Evolutionary conservation across 2,797 vertebrate genomes (phyloP), one percentile per base, ranked within the genome.

Genomic region (Lutjanus campechanus): DNA sequence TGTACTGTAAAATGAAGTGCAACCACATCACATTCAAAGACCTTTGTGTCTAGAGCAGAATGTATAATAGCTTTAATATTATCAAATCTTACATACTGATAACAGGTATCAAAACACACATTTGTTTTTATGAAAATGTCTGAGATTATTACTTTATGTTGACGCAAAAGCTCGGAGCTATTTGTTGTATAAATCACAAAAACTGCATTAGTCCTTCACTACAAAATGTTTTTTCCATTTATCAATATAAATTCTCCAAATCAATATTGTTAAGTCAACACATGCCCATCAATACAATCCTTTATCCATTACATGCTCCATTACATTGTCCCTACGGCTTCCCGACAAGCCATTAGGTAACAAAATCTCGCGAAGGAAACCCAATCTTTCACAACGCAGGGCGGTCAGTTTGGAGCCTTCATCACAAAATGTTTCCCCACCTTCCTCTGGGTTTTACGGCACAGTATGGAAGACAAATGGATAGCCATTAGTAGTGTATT

Each of bases 401-500:
- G 76, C 71, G 85, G 83, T 86, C 84, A 77, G 88, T 93, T 91
- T 88, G 86, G 89, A 87, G 89, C 88, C 88, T 89, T 85, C 90
- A 71, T 88, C 79, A 49, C 77, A 61, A 90, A 78, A 85, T 63
- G 79, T 82, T 86, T 85, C 76, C 91, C 89, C 89, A 91, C 91
- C 92, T 81, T 78, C 84, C 85, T 89, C 75, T 73, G 69, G 62
- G 60, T 88, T 87, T 89, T 70, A 85, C 85, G 56, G 55, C 7
- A 22, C 70, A 69, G 73, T 80, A 85, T 76, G 78, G 80, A 91
- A 94, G 94, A 95, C 90, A 93, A 94, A 95, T 95, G 93, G 91
- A 82, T 79, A 75, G 86, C 90, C 91, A 93, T 95, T 95, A 92
- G 93, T 92, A 90, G 93, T 91, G 89, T 95, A 96, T 96, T 96